Conservation (phyloP, 1,140 invertebrate species). For the Tenebrio molitor region DNA sequence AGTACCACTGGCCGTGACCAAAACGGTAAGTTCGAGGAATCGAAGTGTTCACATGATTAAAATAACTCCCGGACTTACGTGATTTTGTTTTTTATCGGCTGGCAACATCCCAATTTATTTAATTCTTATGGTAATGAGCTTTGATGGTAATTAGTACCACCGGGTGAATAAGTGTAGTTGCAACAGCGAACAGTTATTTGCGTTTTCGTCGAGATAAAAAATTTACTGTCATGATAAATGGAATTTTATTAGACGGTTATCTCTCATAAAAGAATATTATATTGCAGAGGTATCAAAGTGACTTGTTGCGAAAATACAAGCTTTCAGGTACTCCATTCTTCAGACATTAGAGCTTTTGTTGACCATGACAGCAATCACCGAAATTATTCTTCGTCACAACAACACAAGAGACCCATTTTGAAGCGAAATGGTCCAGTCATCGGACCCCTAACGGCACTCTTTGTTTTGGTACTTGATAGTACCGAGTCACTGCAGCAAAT, state of each 20-base stretch:
- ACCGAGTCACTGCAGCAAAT: neutral
- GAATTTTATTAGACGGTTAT: neutral
- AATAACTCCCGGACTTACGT: slow-evolving; percentile 29
- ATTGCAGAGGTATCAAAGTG: neutral
- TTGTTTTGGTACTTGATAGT: neutral
- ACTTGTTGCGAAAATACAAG: slow-evolving; percentile 11
- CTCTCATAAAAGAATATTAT: neutral
- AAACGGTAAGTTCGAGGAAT: neutral
- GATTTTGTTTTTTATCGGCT: too few species aligned
- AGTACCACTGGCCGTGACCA: neutral
- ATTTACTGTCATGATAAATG: too few species aligned
- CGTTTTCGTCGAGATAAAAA: too few species aligned
- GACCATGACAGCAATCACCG: slow-evolving; percentile 17
- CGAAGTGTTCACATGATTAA: neutral
- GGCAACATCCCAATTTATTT: slow-evolving; percentile 2
- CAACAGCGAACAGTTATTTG: slow-evolving; percentile 22
- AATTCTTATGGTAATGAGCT: slow-evolving; percentile 21
- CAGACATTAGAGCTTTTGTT: slow-evolving; percentile 5
- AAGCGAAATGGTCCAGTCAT: slow-evolving; percentile 16
- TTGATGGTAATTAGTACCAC: slow-evolving; percentile 2
- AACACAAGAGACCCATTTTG: slow-evolving; percentile 18
- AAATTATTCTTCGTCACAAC: slow-evolving; percentile 20
- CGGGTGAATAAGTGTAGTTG: slow-evolving; percentile 27
- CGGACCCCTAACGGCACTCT: neutral
- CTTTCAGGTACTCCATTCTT: neutral